Evolutionary conservation across 2,888 invertebrate genomes (phyloP), one percentile per base, ranked within the genome.

Genomic region (Neoascia interrupta): DNA sequence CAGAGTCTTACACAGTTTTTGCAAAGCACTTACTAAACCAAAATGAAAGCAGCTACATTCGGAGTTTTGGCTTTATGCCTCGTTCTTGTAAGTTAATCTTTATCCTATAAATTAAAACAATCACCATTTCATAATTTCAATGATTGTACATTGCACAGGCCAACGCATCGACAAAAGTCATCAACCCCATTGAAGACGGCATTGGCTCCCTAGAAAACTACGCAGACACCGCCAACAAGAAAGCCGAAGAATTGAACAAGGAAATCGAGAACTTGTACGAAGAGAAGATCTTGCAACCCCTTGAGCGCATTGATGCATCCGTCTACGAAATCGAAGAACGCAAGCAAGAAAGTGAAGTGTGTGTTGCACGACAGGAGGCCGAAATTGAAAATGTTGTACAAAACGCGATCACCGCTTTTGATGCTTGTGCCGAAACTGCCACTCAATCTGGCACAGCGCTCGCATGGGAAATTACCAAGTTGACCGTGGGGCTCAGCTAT

Each of bases 271-370:
- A 83, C n/a, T 84, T 85, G 63, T 82, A 82, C 13, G 82, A 85
- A 31, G 81, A 82, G 21, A 83, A 84, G 21, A 81, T 85, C 2
- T 8, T 82, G 2, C 83, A 85, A 31, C 85, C 85, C 0, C 69
- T 84, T 3, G 81, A 83, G 0, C 81, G 85, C 37, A 80, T 86
- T 41, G 84, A 85, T 1, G 70, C 73, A 6, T 84, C 83, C 2
- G 53, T 85, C 2, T 73, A 82, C 0, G 53, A 72, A 5, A 72
- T 86, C 54, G 85, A 85, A 18, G 64, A 60, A 1, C 85, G 84
- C 8, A 72, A 70, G 11, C 81, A 82, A 2, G 60, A 74, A 8
- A 72, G 64, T 16, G 82, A 66, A 31, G 82, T 81, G 8, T 58
- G 58, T n/a, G 58, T 58, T n/a, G 19, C 43, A n/a, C 58, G 21